Base-by-base conservation (phyloP, 2,797 vertebrate genomes). In the Erpetoichthys calabaricus region DNA sequence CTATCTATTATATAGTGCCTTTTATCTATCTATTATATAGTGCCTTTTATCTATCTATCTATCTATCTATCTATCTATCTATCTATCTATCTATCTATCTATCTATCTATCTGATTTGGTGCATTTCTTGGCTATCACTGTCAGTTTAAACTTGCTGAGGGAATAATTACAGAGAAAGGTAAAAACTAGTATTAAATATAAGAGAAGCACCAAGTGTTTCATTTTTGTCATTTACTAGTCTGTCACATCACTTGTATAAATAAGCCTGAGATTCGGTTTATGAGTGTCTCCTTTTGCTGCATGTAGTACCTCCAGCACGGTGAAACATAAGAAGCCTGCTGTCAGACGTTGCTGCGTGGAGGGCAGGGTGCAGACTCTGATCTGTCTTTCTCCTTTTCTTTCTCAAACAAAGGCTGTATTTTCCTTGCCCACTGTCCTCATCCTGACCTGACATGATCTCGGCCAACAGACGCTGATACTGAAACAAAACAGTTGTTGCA, bases 341-440 rank as follows among this genome's bases (percentile, higher is more conserved):
- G 53, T 54, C 53, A 42, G 25, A 7, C 41, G 42, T 7, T 42
- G 7, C 9, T 54, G 5, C 9, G 8, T 42, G 50, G 5, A 51
- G 53, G 53, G 42, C 53, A 42, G 41, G 44, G 53, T 25, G 53
- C 25, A 41, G 53, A 42, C 41, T 43, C 9, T 54, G 4, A 8
- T 54, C 8, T 3, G 41, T 7, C 47, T 49, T 2, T 4, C 7
- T n/a, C 47, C 7, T 3, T 7, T 49, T n/a, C 7, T 3, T 7
- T 49, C n/a, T 54, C 25, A 54, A 41, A 54, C 53, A 54, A 54
- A 54, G 41, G 53, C 53, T 7, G n/a, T 8, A 54, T 54, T 54
- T 43, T 54, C 53, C 44, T n/a, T 6, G 41, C 41, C 53, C 41
- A 5, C 25, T 42, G 53, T 54, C 53, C 41, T 4, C 41, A 41